phyloP scores from a whole-genome alignment of 2,797 vertebrate species.

The Scyliorhinus canicula region DNA sequence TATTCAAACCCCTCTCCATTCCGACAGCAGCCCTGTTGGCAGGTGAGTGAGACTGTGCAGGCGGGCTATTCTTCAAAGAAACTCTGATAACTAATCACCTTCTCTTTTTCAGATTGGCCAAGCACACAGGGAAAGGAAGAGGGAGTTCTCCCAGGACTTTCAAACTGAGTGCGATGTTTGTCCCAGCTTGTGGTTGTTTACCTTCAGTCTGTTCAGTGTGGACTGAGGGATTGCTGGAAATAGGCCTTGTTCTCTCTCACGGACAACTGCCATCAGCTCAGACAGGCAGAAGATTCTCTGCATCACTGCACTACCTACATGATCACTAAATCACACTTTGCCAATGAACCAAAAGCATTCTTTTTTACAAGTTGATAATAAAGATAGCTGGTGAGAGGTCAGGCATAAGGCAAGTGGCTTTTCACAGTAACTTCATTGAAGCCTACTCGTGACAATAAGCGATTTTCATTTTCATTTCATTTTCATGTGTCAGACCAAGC shows the following conservation, averaged over 20 bases:
- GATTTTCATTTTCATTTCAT: too few species aligned
- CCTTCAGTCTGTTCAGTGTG: neutral
- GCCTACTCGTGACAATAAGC: too few species aligned
- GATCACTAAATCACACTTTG: too few species aligned
- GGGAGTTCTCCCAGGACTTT: neutral
- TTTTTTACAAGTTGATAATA: neutral
- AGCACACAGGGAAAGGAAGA: too few species aligned
- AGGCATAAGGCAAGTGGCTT: too few species aligned
- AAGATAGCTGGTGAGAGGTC: neutral
- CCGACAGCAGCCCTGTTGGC: neutral
- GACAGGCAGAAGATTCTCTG: too few species aligned
- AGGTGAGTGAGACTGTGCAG: too few species aligned
- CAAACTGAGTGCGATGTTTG: neutral
- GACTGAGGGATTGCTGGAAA: neutral
- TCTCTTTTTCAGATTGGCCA: neutral
- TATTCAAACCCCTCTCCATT: neutral
- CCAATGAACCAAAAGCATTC: neutral
- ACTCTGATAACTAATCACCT: neutral
- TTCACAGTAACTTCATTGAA: too few species aligned
- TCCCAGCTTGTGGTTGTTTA: neutral
- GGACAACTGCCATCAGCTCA: neutral
- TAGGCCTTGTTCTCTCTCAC: neutral
- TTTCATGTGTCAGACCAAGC: neutral
- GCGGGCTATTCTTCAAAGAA: neutral
- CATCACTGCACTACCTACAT: too few species aligned